These are phyloP conservation scores for Megalonaias nervosa DNA, from an alignment of 1,140 invertebrate species.

Conservation along the genomic window DNA sequence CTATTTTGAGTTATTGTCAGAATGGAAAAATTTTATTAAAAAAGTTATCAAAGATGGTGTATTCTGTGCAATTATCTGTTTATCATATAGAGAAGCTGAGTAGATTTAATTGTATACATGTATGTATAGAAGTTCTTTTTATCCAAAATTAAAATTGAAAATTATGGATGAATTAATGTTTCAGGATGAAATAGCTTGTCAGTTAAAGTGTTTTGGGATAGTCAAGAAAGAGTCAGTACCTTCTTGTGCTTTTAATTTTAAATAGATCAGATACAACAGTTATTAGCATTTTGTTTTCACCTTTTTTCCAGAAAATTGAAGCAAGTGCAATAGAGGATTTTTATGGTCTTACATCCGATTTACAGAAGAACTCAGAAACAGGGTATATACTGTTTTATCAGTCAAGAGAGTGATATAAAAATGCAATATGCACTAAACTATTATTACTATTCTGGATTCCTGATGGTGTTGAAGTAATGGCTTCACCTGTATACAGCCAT, in stretches of 20 bases:
- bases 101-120: too few species aligned
- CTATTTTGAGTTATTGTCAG: too few species aligned
- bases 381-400: slow-evolving; percentile 99
- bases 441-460: too few species aligned
- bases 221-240: neutral
- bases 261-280: neutral
- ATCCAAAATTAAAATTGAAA: too few species aligned
- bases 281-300: slow-evolving; percentile 24
- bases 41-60: too few species aligned
- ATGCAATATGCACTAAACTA: too few species aligned
- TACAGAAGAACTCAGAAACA: slow-evolving; percentile 97
- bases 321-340: slow-evolving; percentile 99
- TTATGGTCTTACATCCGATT: slow-evolving; percentile 97
- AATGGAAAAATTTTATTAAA: too few species aligned
- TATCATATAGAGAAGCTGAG: too few species aligned
- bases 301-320: slow-evolving; percentile 93
- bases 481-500: too few species aligned
- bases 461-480: too few species aligned
- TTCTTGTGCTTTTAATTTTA: neutral
- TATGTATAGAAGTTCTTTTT: too few species aligned
- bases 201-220: neutral
- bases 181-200: neutral
- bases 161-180: neutral
- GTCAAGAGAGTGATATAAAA: slow-evolving; percentile 81
- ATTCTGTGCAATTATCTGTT: too few species aligned